These are phyloP conservation scores for Dasyornis broadbenti DNA, from an alignment of 2,113 vertebrate species.

Conservation along the genomic window DNA sequence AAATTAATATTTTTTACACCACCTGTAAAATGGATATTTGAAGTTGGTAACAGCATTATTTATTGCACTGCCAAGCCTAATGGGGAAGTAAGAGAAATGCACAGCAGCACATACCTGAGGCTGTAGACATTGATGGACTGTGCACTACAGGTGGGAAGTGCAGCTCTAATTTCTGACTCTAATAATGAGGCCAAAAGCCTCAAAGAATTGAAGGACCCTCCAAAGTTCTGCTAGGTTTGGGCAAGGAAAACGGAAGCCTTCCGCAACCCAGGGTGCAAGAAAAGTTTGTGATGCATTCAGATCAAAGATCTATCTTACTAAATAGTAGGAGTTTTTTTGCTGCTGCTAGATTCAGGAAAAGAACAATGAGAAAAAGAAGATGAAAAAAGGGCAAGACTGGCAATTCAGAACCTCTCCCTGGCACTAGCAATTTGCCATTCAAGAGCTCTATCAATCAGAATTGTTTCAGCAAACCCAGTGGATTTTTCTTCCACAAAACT, in stretches of 20 bases:
- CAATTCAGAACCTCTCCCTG: not conserved
- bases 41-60: not conserved
- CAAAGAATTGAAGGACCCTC: not conserved
- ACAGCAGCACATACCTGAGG: not conserved
- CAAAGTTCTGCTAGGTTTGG: not conserved
- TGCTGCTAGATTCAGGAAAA: not conserved
- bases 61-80: not conserved
- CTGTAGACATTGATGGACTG: rapidly evolving
- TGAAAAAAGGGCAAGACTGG: not conserved
- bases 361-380: not conserved
- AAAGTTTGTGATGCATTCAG: not conserved
- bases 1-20: not conserved
- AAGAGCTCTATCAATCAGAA: not conserved
- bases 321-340: not conserved
- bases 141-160: not conserved
- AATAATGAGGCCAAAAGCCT: not conserved
- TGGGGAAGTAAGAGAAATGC: not conserved
- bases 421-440: not conserved
- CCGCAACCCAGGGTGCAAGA: not conserved
- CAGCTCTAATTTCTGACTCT: not conserved
- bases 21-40: not conserved
- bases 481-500: not conserved
- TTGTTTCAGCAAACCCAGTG: not conserved
- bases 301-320: not conserved
- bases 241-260: not conserved